These are phyloP conservation scores for Catocala nupta DNA, from an alignment of 2,888 invertebrate species.

Conservation along the genomic window DNA sequence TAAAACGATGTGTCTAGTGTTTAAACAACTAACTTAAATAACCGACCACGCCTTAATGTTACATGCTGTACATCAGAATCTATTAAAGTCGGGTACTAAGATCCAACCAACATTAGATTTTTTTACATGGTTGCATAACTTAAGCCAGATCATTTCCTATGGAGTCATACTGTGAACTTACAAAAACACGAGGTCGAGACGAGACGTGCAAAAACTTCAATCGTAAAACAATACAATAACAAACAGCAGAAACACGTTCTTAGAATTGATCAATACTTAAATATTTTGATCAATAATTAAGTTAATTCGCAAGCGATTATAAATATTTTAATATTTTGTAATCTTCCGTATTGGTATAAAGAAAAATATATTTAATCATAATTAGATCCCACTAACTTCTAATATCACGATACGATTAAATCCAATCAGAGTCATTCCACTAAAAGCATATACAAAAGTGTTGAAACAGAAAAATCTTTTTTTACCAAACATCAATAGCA, in stretches of 20 bases:
- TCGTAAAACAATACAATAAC: constrained; percentile 42
- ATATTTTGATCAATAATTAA: constrained; percentile 4
- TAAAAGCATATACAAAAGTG: too few species aligned
- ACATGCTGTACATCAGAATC: not conserved
- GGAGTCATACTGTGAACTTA: constrained; percentile 19
- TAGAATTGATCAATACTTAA: constrained; percentile 2
- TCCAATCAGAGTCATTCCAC: too few species aligned
- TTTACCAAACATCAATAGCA: too few species aligned
- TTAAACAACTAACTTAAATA: too few species aligned
- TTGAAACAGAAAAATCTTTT: too few species aligned
- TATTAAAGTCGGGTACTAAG: not conserved
- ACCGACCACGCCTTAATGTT: too few species aligned
- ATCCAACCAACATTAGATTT: not conserved
- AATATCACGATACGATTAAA: too few species aligned
- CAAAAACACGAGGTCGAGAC: constrained; percentile 43
- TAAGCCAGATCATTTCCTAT: constrained; percentile 27
- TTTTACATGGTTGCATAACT: not conserved
- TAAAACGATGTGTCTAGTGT: too few species aligned
- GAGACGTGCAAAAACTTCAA: constrained; percentile 36
- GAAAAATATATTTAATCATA: too few species aligned
- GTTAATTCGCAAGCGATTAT: not conserved
- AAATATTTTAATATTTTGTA: not conserved
- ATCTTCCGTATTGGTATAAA: not conserved
- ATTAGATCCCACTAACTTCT: too few species aligned
- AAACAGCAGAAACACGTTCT: constrained; percentile 34